Evolutionary conservation across 2,888 invertebrate genomes (phyloP).

Genomic region (Apamea monoglypha): DNA sequence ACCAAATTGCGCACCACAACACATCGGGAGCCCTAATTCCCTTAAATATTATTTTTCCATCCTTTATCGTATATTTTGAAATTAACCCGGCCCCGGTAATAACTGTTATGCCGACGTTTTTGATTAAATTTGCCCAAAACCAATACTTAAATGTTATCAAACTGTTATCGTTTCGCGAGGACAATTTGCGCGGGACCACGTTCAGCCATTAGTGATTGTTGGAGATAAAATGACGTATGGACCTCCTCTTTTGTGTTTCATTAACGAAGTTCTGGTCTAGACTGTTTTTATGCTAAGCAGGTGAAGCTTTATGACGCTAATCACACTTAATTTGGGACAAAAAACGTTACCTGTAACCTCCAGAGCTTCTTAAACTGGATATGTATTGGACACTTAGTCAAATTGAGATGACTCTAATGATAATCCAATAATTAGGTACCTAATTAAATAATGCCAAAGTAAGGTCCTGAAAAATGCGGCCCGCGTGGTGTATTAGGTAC

Average conservation of each 20-base stretch:
- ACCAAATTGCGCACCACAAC: constrained; percentile 85
- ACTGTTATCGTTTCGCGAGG: constrained; percentile 74
- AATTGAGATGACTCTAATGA: background rate
- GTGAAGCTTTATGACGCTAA: constrained; percentile 44
- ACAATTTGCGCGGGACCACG: constrained; percentile 74
- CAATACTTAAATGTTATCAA: constrained; percentile 89
- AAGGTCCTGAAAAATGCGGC: background rate
- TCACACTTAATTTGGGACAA: constrained; percentile 45
- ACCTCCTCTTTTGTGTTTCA: constrained; percentile 67
- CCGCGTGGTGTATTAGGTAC: background rate
- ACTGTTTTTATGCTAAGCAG: constrained; percentile 63
- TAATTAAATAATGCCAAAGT: background rate
- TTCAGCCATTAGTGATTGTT: constrained; percentile 49
- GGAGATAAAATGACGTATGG: constrained; percentile 54
- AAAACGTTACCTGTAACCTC: background rate
- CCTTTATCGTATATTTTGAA: constrained; percentile 88
- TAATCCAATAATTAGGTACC: background rate
- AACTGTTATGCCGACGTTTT: constrained; percentile 85
- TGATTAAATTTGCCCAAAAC: constrained; percentile 89
- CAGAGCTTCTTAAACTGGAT: constrained; percentile 13
- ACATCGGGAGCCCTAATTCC: constrained; percentile 86
- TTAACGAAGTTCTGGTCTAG: constrained; percentile 66
- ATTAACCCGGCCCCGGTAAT: constrained; percentile 85
- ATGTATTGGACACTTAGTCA: constrained; percentile 3
- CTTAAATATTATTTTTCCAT: constrained; percentile 88